Evolutionary conservation across 92 coral and sea anemone species (phyloP), one percentile per base, ranked within the genome.

Genomic region (Blastomussa wellsi): DNA sequence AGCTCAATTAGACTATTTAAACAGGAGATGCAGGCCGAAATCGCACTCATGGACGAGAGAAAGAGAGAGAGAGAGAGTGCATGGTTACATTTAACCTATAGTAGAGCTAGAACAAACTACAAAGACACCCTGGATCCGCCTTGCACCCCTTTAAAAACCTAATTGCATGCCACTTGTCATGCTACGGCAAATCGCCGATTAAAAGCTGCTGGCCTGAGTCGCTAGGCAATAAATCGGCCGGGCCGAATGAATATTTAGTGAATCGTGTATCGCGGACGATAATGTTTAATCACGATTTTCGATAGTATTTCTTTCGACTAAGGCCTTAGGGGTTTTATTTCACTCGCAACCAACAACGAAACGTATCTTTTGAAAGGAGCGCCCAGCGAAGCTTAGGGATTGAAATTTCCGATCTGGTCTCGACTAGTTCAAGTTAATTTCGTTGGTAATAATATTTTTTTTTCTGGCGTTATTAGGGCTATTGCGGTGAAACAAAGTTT

Each of bases 401-500:
- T 53, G 44, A 33, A 83, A 83, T 74, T 59, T 60, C 60, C 37
- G 80, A 60, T 44, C 83, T 69, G 78, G 22, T 66, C 88, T 86
- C 87, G 71, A 75, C 79, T 83, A 48, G 88, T 60, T 57, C 88
- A 79, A 82, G 87, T 89, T 93, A 80, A 93, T 82, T 93, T 87
- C 72, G 88, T 79, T 53, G 79, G 93, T 89, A 93, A 93, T 93
- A 92, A 92, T 88, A 87, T 85, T 57, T 69, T 87, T n/a, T 92
- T 92, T 92, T 89, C 87, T 88, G 80, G 86, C 81, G 83, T 92
- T 92, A 89, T 94, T 94, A 89, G 82, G 84, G 89, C 90, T 72
- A 90, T 91, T 80, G 98, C 95, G 95, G 93, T 82, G 95, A 86
- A 92, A 94, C 98, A 94, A 89, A 89, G 95, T 94, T 94, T 92